Evolutionary conservation across 1,140 invertebrate species (phyloP).

Genomic region (Penaeus indicus): DNA sequence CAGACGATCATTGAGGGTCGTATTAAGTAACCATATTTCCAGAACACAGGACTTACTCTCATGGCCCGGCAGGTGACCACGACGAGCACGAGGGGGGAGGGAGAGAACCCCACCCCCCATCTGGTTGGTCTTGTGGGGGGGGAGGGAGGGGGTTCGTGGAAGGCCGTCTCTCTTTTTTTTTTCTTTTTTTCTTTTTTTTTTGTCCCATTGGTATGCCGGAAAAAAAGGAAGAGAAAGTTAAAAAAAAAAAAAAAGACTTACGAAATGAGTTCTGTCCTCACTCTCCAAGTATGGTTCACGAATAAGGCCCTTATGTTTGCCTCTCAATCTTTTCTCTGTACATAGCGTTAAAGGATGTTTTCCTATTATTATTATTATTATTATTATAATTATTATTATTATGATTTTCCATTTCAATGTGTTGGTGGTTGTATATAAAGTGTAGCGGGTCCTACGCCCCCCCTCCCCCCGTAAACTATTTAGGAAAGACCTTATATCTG

Average conservation of each 20-base stretch:
- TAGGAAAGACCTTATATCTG: constrained; percentile 38
- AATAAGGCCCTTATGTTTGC: constrained; percentile 31
- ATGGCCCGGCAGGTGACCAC: no score
- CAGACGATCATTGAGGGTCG: constrained; percentile 20
- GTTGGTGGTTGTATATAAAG: constrained; percentile 64
- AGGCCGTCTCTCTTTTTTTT: no score
- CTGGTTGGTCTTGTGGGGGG: no score
- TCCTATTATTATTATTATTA: constrained; percentile 63
- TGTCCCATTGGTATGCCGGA: no score
- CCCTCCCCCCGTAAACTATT: constrained; percentile 11
- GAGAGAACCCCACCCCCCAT: no score
- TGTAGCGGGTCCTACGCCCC: not conserved
- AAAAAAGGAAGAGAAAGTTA: no score
- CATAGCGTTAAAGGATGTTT: constrained; percentile 59
- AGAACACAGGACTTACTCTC: not conserved
- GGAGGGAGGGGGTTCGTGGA: no score
- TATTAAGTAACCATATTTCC: no score
- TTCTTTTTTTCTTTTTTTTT: no score
- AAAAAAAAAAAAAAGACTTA: no score
- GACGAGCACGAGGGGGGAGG: no score
- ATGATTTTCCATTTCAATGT: constrained; percentile 55
- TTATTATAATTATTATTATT: constrained; percentile 53
- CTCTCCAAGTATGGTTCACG: not conserved
- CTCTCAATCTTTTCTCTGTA: constrained; percentile 64
- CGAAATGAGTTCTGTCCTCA: no score